phyloP scores from a whole-genome alignment of 2,888 invertebrate species.

The Hipparchia semele region DNA sequence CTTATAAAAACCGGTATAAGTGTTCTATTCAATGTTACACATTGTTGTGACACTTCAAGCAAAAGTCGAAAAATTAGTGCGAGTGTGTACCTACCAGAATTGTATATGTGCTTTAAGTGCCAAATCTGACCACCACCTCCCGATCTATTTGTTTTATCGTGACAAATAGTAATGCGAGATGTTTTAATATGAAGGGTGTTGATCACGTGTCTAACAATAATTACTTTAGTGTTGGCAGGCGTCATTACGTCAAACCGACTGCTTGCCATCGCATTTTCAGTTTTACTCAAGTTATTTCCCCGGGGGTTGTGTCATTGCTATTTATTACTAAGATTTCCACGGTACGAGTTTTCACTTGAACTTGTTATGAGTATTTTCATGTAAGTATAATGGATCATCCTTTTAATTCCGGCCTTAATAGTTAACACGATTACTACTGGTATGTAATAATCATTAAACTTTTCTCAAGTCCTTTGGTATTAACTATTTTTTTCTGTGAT shows the following conservation, averaged over 20 bases:
- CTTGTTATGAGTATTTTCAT: slow-evolving; percentile 42
- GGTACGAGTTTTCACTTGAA: slow-evolving; percentile 48
- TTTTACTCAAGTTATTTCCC: slow-evolving; percentile 61
- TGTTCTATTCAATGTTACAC: too few relatives aligned
- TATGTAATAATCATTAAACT: not conserved
- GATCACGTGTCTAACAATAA: slow-evolving; percentile 67
- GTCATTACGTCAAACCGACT: slow-evolving; percentile 52
- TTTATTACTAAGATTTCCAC: slow-evolving; percentile 61
- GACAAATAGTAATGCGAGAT: slow-evolving; percentile 46
- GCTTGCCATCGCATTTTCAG: slow-evolving; percentile 52
- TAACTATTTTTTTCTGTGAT: too few relatives aligned
- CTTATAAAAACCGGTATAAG: too few relatives aligned
- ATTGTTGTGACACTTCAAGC: not conserved
- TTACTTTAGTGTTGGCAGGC: slow-evolving; percentile 61
- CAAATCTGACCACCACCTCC: slow-evolving; percentile 12
- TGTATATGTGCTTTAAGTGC: not conserved
- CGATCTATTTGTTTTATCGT: slow-evolving; percentile 41
- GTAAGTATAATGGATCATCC: slow-evolving; percentile 21
- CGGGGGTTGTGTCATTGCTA: slow-evolving; percentile 53
- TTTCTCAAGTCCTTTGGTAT: not conserved
- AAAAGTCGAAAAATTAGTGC: too few relatives aligned
- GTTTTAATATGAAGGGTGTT: slow-evolving; percentile 54
- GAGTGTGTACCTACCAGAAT: not conserved
- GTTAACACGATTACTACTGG: not conserved
- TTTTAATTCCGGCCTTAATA: not conserved